These are phyloP conservation scores for Himalopsyche tibetana DNA, from an alignment of 2,888 invertebrate genomes.

Conservation along the genomic window DNA sequence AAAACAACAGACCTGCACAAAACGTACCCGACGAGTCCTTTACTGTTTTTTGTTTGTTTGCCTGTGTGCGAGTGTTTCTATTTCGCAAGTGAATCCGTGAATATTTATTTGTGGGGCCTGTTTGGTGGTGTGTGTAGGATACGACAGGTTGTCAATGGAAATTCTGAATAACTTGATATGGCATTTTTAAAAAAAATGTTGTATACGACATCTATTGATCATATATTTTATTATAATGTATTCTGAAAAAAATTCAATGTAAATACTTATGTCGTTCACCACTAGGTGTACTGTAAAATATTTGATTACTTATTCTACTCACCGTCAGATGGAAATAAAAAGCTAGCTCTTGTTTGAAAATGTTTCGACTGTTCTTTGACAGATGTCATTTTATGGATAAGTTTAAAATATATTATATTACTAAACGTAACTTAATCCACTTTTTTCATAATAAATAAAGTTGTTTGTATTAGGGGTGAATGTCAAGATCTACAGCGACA, in stretches of 20 bases:
- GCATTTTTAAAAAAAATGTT: background rate
- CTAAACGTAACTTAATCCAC: too few relatives aligned
- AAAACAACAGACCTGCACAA: slow-evolving; percentile 52
- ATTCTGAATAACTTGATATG: background rate
- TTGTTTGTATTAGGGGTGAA: too few relatives aligned
- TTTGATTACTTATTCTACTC: background rate
- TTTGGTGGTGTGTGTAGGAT: slow-evolving; percentile 5
- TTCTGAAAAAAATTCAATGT: background rate
- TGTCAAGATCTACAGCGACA: too few relatives aligned
- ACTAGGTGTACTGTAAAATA: background rate
- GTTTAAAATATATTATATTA: too few relatives aligned
- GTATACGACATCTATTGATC: background rate
- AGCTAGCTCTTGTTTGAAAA: too few relatives aligned
- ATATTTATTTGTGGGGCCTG: slow-evolving; percentile 30
- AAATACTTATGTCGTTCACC: background rate
- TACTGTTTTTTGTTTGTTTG: slow-evolving; percentile 34
- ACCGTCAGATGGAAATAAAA: background rate
- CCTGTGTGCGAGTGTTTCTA: slow-evolving; percentile 29
- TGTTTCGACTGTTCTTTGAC: too few relatives aligned
- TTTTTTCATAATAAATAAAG: too few relatives aligned
- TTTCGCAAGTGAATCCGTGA: slow-evolving; percentile 41
- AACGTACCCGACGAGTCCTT: slow-evolving; percentile 38
- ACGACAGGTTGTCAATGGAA: slow-evolving; percentile 42
- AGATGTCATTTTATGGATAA: too few relatives aligned
- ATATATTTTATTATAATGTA: background rate